These are phyloP conservation scores for Eudyptes chrysolophus DNA, from an alignment of 2,113 vertebrate species.

Conservation along the genomic window DNA sequence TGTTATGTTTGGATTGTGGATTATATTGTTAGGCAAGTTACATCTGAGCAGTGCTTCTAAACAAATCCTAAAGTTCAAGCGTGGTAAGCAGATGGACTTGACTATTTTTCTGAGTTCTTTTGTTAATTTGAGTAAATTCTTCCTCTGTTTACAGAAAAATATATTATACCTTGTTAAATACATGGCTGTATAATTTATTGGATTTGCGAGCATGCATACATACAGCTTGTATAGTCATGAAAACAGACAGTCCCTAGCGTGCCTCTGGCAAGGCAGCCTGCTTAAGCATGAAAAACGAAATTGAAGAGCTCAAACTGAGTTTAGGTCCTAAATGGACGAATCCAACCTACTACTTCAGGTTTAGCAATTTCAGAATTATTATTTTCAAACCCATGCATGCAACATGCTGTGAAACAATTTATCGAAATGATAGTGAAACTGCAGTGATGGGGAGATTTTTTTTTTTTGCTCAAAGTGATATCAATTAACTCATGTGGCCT, in stretches of 20 bases:
- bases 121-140: background rate
- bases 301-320: background rate
- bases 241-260: background rate
- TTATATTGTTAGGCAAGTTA: background rate
- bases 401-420: background rate
- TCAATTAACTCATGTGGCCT: background rate
- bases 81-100: background rate
- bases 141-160: background rate
- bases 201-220: background rate
- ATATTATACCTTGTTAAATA: background rate
- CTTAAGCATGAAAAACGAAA: background rate
- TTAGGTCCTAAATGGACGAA: background rate
- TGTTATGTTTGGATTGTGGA: background rate
- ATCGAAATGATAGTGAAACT: background rate
- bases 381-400: background rate
- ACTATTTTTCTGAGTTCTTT: background rate
- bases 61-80: fast-evolving
- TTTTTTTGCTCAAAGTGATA: background rate
- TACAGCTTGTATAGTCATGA: background rate
- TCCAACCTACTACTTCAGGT: background rate
- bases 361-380: background rate
- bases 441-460: background rate
- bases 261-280: background rate
- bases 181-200: background rate
- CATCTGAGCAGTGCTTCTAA: background rate